Conservation (phyloP, 1,140 invertebrate genomes). For the Bombyx mori region ASM3026992v2 NC_085129.1:7717501-7718000, state of each 20-base stretch:
- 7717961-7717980: too few species aligned
- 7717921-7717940: too few species aligned
- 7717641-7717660: slow-evolving; percentile 6
- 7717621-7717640: slow-evolving; percentile 1
- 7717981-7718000: too few species aligned
- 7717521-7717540: slow-evolving; percentile 20
- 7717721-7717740: background rate
- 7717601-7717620: background rate
- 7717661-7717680: background rate
- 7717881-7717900: too few species aligned
- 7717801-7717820: too few species aligned
- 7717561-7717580: slow-evolving; percentile 16
- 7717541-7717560: slow-evolving; percentile 40
- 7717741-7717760: background rate
- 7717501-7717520: slow-evolving; percentile 42
- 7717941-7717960: too few species aligned
- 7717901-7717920: too few species aligned
- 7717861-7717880: too few species aligned
- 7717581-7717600: background rate
- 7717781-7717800: too few species aligned
- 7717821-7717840: too few species aligned
- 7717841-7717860: background rate
- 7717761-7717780: background rate
- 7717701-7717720: background rate
- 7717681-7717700: background rate